Conservation (phyloP, 2,888 invertebrate species). For the Emmelina monodactyla region DNA sequence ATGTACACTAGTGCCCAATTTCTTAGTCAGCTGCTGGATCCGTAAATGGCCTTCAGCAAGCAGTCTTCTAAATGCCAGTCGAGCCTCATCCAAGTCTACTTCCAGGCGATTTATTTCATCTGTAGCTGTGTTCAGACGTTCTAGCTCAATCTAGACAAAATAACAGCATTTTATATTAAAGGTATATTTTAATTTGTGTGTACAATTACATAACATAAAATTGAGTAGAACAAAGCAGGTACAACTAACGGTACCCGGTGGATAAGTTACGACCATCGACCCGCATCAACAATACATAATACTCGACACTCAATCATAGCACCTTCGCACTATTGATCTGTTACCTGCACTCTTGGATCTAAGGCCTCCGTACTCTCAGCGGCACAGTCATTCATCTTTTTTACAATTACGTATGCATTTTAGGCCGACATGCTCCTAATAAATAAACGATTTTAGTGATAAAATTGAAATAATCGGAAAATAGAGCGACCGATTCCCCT, state of each 20-base stretch:
- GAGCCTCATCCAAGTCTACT: constrained; percentile 87
- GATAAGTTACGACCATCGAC: too few species aligned
- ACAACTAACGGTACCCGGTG: too few species aligned
- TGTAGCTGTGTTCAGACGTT: constrained; percentile 87
- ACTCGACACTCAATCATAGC: not conserved
- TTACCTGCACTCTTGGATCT: constrained; percentile 83
- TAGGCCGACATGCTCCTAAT: too few species aligned
- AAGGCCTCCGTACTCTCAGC: constrained; percentile 73
- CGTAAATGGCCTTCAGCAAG: constrained; percentile 84
- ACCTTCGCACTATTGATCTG: not conserved
- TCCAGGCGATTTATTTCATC: constrained; percentile 93
- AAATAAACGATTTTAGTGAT: too few species aligned
- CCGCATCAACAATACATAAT: not conserved
- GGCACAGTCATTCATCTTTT: constrained; percentile 65
- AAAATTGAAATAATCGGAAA: too few species aligned
- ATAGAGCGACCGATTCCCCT: too few species aligned
- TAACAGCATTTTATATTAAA: too few species aligned
- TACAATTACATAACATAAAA: too few species aligned
- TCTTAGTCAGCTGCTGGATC: constrained; percentile 81
- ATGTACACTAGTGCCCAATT: constrained; percentile 84
- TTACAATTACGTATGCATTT: constrained; percentile 26
- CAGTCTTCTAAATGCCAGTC: constrained; percentile 80
- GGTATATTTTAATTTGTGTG: too few species aligned
- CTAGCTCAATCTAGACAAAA: constrained; percentile 84
- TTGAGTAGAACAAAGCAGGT: too few species aligned